Evolutionary conservation across 2,113 vertebrate species (phyloP), one percentile per base, ranked within the genome.

Genomic region (Coregonus clupeaformis): DNA sequence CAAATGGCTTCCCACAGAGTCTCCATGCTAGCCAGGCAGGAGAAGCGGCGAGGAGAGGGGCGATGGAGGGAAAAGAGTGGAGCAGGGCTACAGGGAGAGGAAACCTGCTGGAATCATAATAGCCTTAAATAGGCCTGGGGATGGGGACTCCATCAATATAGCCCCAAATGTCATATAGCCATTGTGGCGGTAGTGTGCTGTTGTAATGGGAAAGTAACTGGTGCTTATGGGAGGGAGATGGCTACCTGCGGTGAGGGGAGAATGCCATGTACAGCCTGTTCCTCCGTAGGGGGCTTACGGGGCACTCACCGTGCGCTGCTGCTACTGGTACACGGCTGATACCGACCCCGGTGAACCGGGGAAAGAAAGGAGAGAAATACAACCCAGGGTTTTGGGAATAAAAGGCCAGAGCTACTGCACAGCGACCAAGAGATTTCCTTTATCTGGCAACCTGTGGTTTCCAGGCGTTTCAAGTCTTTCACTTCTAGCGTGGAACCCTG

Each of bases 361-460:
- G 25, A 18, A 71, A 80, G 74, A 84, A 87, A 93, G 94, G 94
- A 93, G 88, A 74, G 57, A 94, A 91, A 90, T 89, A 86, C 90
- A 91, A 93, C 91, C 77, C 47, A 86, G 84, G 88, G 89, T 93
- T 94, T 93, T 90, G 45, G 4, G 83, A 94, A 94, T 90, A 94
- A 92, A 91, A 92, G 92, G 91, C 91, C 89, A 89, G 83, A 89
- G 86, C 90, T 52, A 90, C 90, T 67, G 27, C 91, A 94, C 84
- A 85, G 83, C 88, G 85, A 87, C 6, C 88, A 88, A 89, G 89
- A 88, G 90, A 91, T 91, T 91, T 36, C 29, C 83, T 87, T 83
- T 92, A 93, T 92, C 88, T 90, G 90, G 92, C 93, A 94, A 95
- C 94, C 93, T 94, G 93, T 88, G 91, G 94, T 94, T n/a, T 94